A percentile compares a stretch with the other conserved stretches of the same genome.
phyloP scores from a whole-genome alignment of 2,888 invertebrate species.

The Anthophora plumipes region DNA sequence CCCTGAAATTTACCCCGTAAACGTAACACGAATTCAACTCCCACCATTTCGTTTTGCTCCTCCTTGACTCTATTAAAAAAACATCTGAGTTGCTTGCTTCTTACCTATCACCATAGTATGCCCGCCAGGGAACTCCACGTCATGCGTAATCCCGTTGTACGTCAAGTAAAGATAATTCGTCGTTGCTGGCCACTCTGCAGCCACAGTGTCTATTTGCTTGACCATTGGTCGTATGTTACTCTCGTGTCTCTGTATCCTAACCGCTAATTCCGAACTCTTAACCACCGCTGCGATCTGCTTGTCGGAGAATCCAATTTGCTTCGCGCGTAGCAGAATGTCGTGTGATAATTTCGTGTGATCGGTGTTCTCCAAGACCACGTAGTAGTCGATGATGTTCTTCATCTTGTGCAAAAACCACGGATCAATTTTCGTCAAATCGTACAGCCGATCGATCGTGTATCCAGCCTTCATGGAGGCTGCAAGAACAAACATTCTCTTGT shows the following conservation, averaged over 20 bases:
- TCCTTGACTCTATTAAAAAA: too few species aligned
- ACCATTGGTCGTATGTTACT: slow-evolving; percentile 93
- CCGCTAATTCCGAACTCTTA: slow-evolving; percentile 94
- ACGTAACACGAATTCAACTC: background rate
- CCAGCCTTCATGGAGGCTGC: slow-evolving; percentile 95
- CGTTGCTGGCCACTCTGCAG: slow-evolving; percentile 99
- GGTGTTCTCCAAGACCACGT: slow-evolving; percentile 88
- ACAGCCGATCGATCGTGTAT: slow-evolving; percentile 93
- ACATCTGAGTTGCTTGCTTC: too few species aligned
- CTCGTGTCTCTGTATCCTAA: slow-evolving; percentile 91
- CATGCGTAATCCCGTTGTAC: slow-evolving; percentile 95
- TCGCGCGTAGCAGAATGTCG: slow-evolving; percentile 91
- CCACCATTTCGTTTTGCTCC: background rate
- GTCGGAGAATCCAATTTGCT: slow-evolving; percentile 98
- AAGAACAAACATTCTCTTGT: slow-evolving; percentile 97
- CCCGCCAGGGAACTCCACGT: slow-evolving; percentile 92
- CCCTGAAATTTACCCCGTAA: slow-evolving; percentile 80
- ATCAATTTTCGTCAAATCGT: slow-evolving; percentile 98
- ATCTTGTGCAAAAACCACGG: slow-evolving; percentile 98
- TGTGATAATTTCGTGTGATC: slow-evolving; percentile 87
- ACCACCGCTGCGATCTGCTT: slow-evolving; percentile 96
- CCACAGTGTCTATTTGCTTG: slow-evolving; percentile 99
- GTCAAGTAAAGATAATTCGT: slow-evolving; percentile 99
- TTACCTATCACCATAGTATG: slow-evolving; percentile 94
- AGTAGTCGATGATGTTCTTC: slow-evolving; percentile 94